A percentile compares a stretch with the other conserved stretches of the same genome.
These are phyloP conservation scores for Apogon hyalosoma DNA, from an alignment of 2,797 vertebrate species.

Conservation along the genomic window DNA sequence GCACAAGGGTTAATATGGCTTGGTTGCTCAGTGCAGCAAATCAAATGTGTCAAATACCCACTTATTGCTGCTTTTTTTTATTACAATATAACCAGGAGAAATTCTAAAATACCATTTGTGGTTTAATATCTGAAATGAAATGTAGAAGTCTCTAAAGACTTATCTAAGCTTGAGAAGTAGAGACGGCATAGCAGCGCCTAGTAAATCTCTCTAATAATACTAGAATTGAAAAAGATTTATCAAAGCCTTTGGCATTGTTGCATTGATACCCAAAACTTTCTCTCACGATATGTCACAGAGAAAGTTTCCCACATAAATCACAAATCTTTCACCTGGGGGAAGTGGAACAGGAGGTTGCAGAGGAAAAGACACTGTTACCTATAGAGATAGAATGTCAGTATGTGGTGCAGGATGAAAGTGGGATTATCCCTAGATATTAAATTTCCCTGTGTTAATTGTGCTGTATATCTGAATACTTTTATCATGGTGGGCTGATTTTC, in stretches of 20 bases:
- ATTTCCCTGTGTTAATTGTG: conserved; percentile 16
- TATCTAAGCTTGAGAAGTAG: background rate
- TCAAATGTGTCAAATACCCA: conserved; percentile 10
- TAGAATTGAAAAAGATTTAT: background rate
- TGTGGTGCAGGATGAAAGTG: conserved; percentile 3
- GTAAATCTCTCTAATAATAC: conserved; percentile 16
- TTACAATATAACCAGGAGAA: conserved; percentile 12
- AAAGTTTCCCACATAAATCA: conserved; percentile 51
- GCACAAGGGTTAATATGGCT: conserved; percentile 6
- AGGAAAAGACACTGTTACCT: conserved; percentile 13
- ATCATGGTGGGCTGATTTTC: conserved; percentile 3
- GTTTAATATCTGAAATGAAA: conserved; percentile 28
- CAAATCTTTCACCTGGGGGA: conserved; percentile 32
- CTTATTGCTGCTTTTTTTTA: conserved; percentile 8
- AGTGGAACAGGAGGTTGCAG: conserved; percentile 18
- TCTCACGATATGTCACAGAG: conserved; percentile 4
- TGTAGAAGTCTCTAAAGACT: conserved; percentile 12
- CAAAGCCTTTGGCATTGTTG: background rate
- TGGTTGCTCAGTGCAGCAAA: conserved; percentile 13
- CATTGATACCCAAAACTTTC: conserved; percentile 23
- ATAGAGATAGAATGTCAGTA: conserved; percentile 33
- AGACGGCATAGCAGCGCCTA: conserved; percentile 1
- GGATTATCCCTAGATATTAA: conserved; percentile 23
- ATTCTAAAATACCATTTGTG: conserved; percentile 10
- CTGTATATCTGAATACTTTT: background rate